These are phyloP conservation scores for Planiliza haematocheilus DNA, from an alignment of 2,113 vertebrate species.

Conservation along the genomic window DNA sequence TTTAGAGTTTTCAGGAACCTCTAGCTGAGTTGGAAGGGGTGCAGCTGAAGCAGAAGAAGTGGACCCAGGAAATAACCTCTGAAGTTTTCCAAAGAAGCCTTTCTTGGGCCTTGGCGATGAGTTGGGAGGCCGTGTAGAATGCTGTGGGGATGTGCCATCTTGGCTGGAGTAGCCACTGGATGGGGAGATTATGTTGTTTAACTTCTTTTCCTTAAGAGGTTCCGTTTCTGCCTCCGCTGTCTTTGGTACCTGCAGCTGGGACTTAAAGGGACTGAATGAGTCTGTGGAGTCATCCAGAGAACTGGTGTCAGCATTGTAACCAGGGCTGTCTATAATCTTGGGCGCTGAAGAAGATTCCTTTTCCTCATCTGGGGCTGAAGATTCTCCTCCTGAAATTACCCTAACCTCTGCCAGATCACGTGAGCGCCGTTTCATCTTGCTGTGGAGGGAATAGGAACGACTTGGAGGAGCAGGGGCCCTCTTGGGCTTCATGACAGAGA, in stretches of 20 bases:
- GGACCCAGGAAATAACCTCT: conserved; percentile 80
- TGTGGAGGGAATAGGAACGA: conserved; percentile 92
- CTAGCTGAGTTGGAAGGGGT: conserved; percentile 55
- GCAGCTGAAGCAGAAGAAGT: conserved; percentile 70
- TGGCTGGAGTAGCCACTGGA: conserved; percentile 92
- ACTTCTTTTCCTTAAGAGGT: conserved; percentile 36
- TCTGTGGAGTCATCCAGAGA: conserved; percentile 75
- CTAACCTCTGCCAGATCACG: conserved; percentile 68
- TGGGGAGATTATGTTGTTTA: conserved; percentile 85
- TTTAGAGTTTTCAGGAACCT: conserved; percentile 41
- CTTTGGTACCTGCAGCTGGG: conserved; percentile 51
- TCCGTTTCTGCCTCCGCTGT: conserved; percentile 64
- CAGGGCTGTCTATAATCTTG: conserved; percentile 67
- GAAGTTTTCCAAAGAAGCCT: conserved; percentile 84
- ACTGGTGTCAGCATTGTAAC: conserved; percentile 75
- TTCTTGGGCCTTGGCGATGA: conserved; percentile 79
- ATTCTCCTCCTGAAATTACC: conserved; percentile 28
- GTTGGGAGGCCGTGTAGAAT: conserved; percentile 73
- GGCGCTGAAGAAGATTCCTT: conserved; percentile 62
- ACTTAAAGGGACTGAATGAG: conserved; percentile 57
- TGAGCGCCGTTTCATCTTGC: conserved; percentile 85
- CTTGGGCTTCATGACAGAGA: conserved; percentile 92
- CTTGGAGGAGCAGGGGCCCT: conserved; percentile 86
- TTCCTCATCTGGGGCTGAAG: conserved; percentile 19
- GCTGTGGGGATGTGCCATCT: conserved; percentile 84